Percentiles rank a stretch among this genome's conserved stretches.
phyloP scores from a whole-genome alignment of 2,113 vertebrate genomes.

The Poicephalus meyeri region DNA sequence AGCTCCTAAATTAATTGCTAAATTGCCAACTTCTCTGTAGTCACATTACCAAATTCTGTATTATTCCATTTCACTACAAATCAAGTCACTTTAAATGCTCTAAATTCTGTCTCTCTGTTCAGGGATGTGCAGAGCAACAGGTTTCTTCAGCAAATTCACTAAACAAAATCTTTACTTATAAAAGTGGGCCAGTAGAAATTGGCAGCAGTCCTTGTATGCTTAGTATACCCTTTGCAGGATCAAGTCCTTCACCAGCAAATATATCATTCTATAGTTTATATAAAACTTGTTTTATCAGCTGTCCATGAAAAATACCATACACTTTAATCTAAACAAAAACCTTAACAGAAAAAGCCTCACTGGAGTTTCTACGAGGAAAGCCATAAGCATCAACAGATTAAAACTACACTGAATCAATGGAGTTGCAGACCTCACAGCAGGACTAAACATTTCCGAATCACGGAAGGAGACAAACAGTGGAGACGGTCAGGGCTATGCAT shows the following conservation, averaged over 20 bases:
- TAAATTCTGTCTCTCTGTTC: not conserved
- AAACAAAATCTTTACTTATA: not conserved
- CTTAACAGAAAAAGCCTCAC: not conserved
- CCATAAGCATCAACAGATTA: not conserved
- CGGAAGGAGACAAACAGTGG: not conserved
- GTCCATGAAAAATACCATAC: not conserved
- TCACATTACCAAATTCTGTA: not conserved
- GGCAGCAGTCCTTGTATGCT: not conserved
- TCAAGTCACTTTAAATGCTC: not conserved
- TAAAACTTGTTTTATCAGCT: not conserved
- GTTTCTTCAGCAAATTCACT: not conserved
- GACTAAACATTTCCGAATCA: not conserved
- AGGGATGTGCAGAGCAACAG: not conserved
- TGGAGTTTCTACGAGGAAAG: not conserved
- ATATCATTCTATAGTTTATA: not conserved
- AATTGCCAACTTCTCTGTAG: not conserved
- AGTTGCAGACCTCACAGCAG: not conserved
- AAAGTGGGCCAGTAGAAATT: not conserved
- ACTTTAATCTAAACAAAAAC: slow-evolving; percentile 6
- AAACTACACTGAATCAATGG: not conserved
- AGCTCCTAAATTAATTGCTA: not conserved
- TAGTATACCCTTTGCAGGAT: not conserved
- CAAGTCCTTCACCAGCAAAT: not conserved
- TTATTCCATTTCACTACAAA: not conserved
- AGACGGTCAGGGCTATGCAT: not conserved